phyloP scores from a whole-genome alignment of 1,140 invertebrate genomes.

The Psix sp. region DNA sequence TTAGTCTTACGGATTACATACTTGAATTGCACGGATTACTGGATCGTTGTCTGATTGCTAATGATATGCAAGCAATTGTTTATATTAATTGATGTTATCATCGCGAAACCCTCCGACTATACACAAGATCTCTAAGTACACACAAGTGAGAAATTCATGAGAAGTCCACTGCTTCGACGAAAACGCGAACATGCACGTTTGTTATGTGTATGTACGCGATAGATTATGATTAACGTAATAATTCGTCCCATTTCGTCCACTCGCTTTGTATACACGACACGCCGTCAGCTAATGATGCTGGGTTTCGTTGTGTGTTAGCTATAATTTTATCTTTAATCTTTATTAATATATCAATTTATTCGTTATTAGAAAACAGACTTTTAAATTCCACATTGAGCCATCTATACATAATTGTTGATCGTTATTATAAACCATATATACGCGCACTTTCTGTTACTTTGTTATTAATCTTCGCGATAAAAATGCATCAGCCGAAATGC shows the following conservation, averaged over 20 bases:
- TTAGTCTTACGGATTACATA: too few relatives aligned
- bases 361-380: slow-evolving; percentile 67
- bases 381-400: slow-evolving; percentile 70
- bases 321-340: slow-evolving; percentile 1
- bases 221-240: slow-evolving; percentile 30
- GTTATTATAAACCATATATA: slow-evolving; percentile 14
- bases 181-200: too few relatives aligned
- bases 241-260: slow-evolving; percentile 51
- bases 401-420: slow-evolving; percentile 58
- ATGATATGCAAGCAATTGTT: slow-evolving; percentile 60
- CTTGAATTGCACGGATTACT: too few relatives aligned
- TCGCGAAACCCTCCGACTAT: too few relatives aligned
- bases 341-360: background rate
- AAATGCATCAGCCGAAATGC: slow-evolving; percentile 36
- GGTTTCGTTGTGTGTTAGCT: slow-evolving; percentile 8
- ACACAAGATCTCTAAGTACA: too few relatives aligned
- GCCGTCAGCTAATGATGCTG: too few relatives aligned
- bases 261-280: slow-evolving; percentile 14
- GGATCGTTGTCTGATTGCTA: slow-evolving; percentile 50
- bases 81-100: slow-evolving; percentile 19
- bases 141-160: too few relatives aligned
- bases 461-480: too few relatives aligned
- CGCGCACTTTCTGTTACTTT: slow-evolving; percentile 9
- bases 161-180: too few relatives aligned
- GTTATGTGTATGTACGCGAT: slow-evolving; percentile 7